Base-by-base conservation (phyloP, 2,888 invertebrate species). In the Drosophila helvetica region DNA sequence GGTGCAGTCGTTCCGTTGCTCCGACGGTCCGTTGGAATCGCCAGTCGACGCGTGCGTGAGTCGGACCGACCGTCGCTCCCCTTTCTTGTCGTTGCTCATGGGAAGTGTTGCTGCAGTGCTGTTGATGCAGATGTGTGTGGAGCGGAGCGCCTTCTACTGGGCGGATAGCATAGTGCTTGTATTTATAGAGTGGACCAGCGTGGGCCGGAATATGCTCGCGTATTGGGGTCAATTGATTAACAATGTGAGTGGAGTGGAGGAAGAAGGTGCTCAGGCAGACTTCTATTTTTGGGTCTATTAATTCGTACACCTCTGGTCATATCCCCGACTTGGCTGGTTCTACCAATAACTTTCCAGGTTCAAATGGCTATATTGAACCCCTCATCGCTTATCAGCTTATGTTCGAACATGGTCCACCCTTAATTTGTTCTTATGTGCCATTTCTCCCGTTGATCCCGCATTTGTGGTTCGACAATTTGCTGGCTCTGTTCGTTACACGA, bases 181-280 rank as follows among this genome's bases (percentile, higher is more conserved):
- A 83, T 88, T 82, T 88, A 83, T 82, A 82, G 82, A 82, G 82
- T 82, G 82, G 82, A 82, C 82, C 66, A 69, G 75, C 54, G 75
- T 71, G 75, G 71, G 71, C 50, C 38, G 69, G 42, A 55, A 67
- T 67, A 68, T 66, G 67, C 38, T 38, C 52, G 46, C 50, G 59
- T 86, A 88, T 88, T 88, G 88, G 84, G 82, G 88, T 82, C 88
- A 88, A 88, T 79, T 76, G 80, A 68, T 55, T 76, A 64, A 61
- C 60, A 45, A 74, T 59, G 57, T 63, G 59, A 57, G 66, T 51
- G 66, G 59, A 57, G 75, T 43, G 67, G 67, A 53, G 45, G 38
- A 46, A 53, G 52, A 50, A 67, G 67, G 67, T 65, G 74, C 65
- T 74, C 72, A 46, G 17, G 17, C 17, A 74, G 50, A 25, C 43